Evolutionary conservation across 2,888 invertebrate species (phyloP).

Genomic region (Chymomyza fuscimana): DNA sequence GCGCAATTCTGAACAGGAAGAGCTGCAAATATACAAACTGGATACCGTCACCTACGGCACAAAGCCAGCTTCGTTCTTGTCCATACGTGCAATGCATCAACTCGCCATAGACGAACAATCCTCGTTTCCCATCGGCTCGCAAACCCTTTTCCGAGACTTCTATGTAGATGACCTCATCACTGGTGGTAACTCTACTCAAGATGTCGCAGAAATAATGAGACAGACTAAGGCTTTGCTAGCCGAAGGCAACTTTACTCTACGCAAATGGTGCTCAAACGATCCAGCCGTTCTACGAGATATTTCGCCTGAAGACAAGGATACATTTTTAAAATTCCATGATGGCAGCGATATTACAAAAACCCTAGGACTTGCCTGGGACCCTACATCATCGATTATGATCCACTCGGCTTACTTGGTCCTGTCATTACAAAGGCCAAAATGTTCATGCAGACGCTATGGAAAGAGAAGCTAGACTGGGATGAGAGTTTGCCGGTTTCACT

Average conservation of each 20-base stretch:
- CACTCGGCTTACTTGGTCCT: not conserved
- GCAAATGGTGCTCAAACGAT: conserved; percentile 36
- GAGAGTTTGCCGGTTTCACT: too few species aligned
- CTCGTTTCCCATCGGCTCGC: not conserved
- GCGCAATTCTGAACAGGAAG: conserved; percentile 13
- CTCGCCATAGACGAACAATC: conserved; percentile 16
- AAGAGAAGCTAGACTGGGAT: too few species aligned
- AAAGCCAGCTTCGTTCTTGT: conserved; percentile 17
- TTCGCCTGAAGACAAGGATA: not conserved
- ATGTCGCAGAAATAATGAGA: conserved; percentile 19
- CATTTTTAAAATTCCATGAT: conserved; percentile 22
- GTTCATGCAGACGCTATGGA: not conserved
- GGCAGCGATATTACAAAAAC: conserved; percentile 24
- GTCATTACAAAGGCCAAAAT: not conserved
- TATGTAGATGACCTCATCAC: conserved; percentile 44
- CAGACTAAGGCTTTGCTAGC: conserved; percentile 21
- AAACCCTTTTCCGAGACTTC: conserved; percentile 24
- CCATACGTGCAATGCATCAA: conserved; percentile 19
- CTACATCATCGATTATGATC: not conserved
- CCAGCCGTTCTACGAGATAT: conserved; percentile 6
- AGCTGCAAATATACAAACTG: conserved; percentile 13
- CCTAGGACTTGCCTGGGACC: conserved; percentile 25
- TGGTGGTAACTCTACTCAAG: conserved; percentile 24
- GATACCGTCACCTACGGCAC: too few species aligned
- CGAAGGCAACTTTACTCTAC: conserved; percentile 17